phyloP scores from a whole-genome alignment of 2,888 invertebrate genomes.

The Papilio elwesi region DNA sequence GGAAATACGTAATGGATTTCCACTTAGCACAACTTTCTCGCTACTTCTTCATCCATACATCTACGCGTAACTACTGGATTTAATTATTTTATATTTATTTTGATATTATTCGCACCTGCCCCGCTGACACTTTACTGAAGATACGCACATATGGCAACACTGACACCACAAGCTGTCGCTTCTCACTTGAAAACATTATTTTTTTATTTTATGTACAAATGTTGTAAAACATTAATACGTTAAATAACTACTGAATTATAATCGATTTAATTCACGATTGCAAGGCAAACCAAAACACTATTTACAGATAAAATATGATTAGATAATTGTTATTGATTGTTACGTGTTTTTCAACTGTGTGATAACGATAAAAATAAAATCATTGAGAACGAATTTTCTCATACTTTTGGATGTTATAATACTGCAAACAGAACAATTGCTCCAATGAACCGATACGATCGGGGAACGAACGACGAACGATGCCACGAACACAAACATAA shows the following conservation, averaged over 20 bases:
- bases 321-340: constrained; percentile 21
- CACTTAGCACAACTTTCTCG: too few relatives aligned
- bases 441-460: too few relatives aligned
- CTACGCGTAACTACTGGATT: too few relatives aligned
- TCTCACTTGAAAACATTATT: constrained; percentile 44
- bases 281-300: constrained; percentile 17
- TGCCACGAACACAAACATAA: too few relatives aligned
- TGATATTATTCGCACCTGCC: constrained; percentile 59
- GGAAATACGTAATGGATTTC: too few relatives aligned
- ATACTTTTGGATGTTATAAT: background rate
- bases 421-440: background rate
- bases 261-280: background rate
- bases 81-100: background rate
- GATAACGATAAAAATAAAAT: constrained; percentile 2
- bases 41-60: too few relatives aligned
- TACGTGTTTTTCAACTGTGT: background rate
- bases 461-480: too few relatives aligned
- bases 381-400: background rate
- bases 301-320: constrained; percentile 29
- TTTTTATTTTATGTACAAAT: constrained; percentile 26
- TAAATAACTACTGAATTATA: constrained; percentile 21
- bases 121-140: constrained; percentile 70
- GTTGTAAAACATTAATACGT: constrained; percentile 6
- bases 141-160: constrained; percentile 69
- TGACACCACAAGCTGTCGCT: constrained; percentile 56